Evolutionary conservation across 1,140 invertebrate species (phyloP).

Genomic region (Venustaconcha ellipsiformis): DNA sequence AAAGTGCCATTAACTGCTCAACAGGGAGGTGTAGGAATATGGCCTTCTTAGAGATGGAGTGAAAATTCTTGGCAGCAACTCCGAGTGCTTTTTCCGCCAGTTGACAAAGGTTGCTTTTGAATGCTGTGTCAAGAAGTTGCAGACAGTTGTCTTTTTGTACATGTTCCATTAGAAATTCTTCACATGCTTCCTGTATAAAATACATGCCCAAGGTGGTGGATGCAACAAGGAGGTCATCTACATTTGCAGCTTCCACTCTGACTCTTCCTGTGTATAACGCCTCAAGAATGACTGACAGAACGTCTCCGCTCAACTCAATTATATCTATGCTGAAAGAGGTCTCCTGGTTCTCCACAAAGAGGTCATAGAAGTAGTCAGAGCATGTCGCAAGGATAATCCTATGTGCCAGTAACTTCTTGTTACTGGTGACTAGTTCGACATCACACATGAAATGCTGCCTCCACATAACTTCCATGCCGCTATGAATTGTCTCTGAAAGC

Average conservation of each 20-base stretch:
- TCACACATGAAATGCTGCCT: constrained; percentile 47
- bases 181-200: constrained; percentile 41
- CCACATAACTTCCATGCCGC: constrained; percentile 50
- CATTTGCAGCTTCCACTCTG: constrained; percentile 27
- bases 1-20: constrained; percentile 32
- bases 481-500: constrained; percentile 38
- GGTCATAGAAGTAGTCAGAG: constrained; percentile 51
- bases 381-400: constrained; percentile 42
- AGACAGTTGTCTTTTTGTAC: constrained; percentile 41
- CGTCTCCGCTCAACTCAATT: constrained; percentile 21
- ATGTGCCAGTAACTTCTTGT: constrained; percentile 38
- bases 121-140: constrained; percentile 33
- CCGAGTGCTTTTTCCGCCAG: constrained; percentile 33
- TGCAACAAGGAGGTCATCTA: constrained; percentile 36
- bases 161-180: constrained; percentile 41
- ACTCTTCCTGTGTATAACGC: constrained; percentile 48
- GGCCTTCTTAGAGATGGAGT: constrained; percentile 21
- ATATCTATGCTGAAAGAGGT: constrained; percentile 13
- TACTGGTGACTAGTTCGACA: constrained; percentile 30
- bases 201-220: constrained; percentile 39
- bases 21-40: constrained; percentile 39
- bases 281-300: constrained; percentile 37
- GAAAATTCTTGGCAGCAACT: constrained; percentile 41
- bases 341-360: constrained; percentile 34
- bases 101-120: constrained; percentile 29